A percentile compares a stretch with the other conserved stretches of the same genome.
These are phyloP conservation scores for Leguminivora glycinivorella DNA, from an alignment of 1,140 invertebrate species.

Conservation along the genomic window DNA sequence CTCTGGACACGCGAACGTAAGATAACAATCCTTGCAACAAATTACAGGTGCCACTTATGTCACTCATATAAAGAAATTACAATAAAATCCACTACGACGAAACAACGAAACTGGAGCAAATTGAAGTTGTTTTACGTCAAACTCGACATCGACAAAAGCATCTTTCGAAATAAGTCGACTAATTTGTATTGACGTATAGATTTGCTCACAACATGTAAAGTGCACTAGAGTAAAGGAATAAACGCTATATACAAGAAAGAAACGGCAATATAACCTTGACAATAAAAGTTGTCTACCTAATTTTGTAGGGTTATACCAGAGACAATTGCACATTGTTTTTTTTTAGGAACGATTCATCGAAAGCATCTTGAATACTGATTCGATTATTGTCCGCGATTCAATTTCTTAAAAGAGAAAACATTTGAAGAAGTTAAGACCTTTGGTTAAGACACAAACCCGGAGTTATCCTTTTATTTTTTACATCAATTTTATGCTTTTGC, in stretches of 20 bases:
- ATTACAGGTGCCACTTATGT: conserved; percentile 54
- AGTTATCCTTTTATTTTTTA: too few relatives aligned
- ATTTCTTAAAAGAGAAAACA: not conserved
- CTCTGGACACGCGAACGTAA: conserved; percentile 47
- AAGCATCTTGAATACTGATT: too few relatives aligned
- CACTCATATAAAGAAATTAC: conserved; percentile 67
- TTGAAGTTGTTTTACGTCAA: conserved; percentile 71
- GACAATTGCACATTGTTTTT: not conserved
- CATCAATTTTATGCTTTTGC: too few relatives aligned
- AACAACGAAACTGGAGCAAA: conserved; percentile 63
- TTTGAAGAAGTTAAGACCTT: not conserved
- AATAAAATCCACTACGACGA: conserved; percentile 41
- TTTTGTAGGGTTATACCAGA: conserved; percentile 4
- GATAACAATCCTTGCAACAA: conserved; percentile 47
- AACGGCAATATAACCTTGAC: not conserved
- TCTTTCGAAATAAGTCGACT: conserved; percentile 43
- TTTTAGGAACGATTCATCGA: not conserved
- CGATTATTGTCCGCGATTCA: not conserved
- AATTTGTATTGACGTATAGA: conserved; percentile 28
- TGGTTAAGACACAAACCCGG: too few relatives aligned
- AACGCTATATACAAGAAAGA: not conserved
- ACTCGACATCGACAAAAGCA: conserved; percentile 61
- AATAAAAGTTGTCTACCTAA: not conserved
- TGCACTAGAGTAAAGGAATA: conserved; percentile 27
- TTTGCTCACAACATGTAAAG: not conserved